These are phyloP conservation scores for Melanotaenia parkinsoni DNA, from an alignment of 2,797 vertebrate species.

Conservation along the genomic window DNA sequence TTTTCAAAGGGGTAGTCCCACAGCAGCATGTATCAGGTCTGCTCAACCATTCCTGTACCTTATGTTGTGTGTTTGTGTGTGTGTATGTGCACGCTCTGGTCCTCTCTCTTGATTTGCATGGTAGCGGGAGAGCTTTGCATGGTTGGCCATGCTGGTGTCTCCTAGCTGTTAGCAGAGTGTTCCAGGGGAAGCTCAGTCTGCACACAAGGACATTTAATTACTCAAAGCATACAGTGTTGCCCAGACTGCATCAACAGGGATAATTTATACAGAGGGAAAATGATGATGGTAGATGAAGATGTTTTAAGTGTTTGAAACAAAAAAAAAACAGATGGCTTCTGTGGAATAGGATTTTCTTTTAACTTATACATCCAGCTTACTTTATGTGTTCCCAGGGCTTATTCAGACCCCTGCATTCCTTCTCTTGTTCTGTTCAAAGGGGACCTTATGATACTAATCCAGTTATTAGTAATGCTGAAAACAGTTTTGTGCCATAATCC, in stretches of 20 bases:
- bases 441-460: constrained; percentile 75
- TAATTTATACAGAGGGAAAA: constrained; percentile 25
- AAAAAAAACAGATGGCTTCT: background rate
- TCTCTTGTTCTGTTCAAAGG: constrained; percentile 39
- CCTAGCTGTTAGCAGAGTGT: constrained; percentile 46
- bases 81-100: background rate
- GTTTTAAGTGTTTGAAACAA: constrained; percentile 6
- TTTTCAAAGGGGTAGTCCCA: constrained; percentile 26
- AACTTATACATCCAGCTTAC: background rate
- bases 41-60: constrained; percentile 2
- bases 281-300: constrained; percentile 11
- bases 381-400: constrained; percentile 7
- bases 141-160: constrained; percentile 62
- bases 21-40: constrained; percentile 35
- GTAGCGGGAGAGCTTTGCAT: constrained; percentile 78
- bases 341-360: constrained; percentile 2
- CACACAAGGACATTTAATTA: constrained; percentile 75
- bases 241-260: constrained; percentile 10
- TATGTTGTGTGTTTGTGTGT: background rate
- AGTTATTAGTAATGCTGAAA: constrained; percentile 64
- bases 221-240: constrained; percentile 66
- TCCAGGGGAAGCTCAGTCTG: constrained; percentile 11
- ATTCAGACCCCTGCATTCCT: constrained; percentile 45
- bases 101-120: constrained; percentile 74
- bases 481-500: constrained; percentile 61